Evolutionary conservation across 2,113 vertebrate genomes (phyloP).

Genomic region (Mobula hypostoma): DNA sequence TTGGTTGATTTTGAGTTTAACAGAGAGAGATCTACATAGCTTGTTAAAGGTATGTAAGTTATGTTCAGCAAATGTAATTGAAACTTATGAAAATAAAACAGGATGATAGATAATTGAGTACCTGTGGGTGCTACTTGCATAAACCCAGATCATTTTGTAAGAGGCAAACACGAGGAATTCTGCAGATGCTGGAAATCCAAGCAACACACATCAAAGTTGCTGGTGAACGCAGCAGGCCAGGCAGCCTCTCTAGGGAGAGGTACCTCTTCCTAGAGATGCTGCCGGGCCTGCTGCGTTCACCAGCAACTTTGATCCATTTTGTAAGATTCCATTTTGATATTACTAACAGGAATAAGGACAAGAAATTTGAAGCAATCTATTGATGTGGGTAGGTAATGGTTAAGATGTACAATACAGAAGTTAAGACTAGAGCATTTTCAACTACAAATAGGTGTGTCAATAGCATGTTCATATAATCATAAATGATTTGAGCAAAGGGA

Average conservation of each 20-base stretch:
- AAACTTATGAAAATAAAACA: not conserved
- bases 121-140: not conserved
- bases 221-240: too few species aligned
- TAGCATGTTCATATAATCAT: not conserved
- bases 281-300: too few species aligned
- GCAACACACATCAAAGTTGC: too few species aligned
- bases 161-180: too few species aligned
- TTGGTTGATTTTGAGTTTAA: not conserved
- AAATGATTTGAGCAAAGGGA: not conserved
- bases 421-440: too few species aligned
- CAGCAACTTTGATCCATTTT: not conserved
- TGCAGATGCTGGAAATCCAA: too few species aligned
- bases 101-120: not conserved
- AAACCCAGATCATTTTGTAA: too few species aligned
- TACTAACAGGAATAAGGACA: not conserved
- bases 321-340: not conserved
- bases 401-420: not conserved
- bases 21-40: not conserved
- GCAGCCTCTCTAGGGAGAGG: too few species aligned
- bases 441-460: not conserved
- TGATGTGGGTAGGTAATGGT: not conserved
- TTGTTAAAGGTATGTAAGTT: not conserved
- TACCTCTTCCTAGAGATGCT: too few species aligned
- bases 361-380: not conserved
- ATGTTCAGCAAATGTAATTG: not conserved